These are phyloP conservation scores for Neomorphus geoffroyi DNA, from an alignment of 2,797 vertebrate genomes.

Conservation along the genomic window DNA sequence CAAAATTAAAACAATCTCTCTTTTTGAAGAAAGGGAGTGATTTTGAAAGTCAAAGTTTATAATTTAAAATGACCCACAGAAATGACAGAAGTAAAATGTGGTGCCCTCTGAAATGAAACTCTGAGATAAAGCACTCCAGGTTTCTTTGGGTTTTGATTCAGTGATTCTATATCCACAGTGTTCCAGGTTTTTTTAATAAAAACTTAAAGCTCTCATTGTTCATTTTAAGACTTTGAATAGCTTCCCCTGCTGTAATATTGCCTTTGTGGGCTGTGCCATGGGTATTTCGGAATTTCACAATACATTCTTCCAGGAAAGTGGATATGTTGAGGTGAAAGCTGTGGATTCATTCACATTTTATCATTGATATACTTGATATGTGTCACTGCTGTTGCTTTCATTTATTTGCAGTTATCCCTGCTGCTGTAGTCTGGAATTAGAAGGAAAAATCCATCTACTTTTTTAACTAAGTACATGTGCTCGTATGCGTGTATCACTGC, in stretches of 20 bases:
- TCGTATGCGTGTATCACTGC: rapidly evolving
- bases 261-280: not conserved
- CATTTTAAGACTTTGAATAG: not conserved
- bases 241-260: not conserved
- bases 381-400: not conserved
- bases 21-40: conserved; percentile 22
- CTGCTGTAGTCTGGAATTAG: not conserved
- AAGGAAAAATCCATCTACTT: not conserved
- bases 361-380: not conserved
- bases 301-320: not conserved
- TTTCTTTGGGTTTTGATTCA: conserved; percentile 26
- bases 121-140: rapidly evolving
- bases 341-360: not conserved
- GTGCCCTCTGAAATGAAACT: conserved; percentile 30
- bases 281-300: not conserved
- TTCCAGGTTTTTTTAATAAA: conserved; percentile 26
- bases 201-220: not conserved
- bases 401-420: not conserved
- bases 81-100: conserved; percentile 10
- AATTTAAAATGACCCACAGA: not conserved
- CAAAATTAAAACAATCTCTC: conserved; percentile 50
- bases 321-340: not conserved
- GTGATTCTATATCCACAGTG: not conserved
- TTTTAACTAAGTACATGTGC: not conserved
- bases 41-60: conserved; percentile 25